These are phyloP conservation scores for Triplophysa rosa DNA, from an alignment of 2,113 vertebrate species.

Conservation along the genomic window DNA sequence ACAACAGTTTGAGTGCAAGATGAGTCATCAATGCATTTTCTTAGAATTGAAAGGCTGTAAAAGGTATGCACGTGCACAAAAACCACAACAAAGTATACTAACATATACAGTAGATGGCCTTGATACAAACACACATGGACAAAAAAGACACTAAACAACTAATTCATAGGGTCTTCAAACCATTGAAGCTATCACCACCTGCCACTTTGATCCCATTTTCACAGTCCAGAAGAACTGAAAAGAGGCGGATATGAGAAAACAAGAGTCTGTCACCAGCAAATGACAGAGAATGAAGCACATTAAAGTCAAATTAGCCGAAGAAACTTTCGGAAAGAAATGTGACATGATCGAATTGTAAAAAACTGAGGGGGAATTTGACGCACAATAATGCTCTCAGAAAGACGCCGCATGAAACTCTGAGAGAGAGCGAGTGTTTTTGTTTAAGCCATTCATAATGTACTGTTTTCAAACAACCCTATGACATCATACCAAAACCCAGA, in stretches of 20 bases:
- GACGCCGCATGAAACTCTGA: conserved; percentile 43
- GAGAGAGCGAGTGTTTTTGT: no score
- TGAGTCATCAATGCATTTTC: not conserved
- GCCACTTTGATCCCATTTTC: conserved; percentile 39
- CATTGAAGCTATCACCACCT: not conserved
- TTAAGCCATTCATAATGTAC: not conserved
- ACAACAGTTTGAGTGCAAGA: not conserved
- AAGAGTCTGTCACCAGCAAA: conserved; percentile 8
- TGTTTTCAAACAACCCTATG: not conserved
- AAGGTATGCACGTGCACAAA: no score
- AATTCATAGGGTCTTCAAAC: not conserved
- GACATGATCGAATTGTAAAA: not conserved
- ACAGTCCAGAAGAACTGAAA: conserved; percentile 20
- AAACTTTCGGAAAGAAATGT: not conserved
- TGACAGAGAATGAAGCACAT: conserved; percentile 7
- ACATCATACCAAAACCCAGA: not conserved
- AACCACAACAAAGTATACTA: no score
- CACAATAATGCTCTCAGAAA: not conserved
- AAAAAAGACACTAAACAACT: not conserved
- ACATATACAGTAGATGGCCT: no score
- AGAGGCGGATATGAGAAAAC: not conserved
- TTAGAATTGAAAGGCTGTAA: not conserved
- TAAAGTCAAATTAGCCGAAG: not conserved
- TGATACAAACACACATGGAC: not conserved
- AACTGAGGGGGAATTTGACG: not conserved